These are phyloP conservation scores for Dromiciops gliroides DNA, from an alignment of 2,113 vertebrate genomes.

Conservation along the genomic window DNA sequence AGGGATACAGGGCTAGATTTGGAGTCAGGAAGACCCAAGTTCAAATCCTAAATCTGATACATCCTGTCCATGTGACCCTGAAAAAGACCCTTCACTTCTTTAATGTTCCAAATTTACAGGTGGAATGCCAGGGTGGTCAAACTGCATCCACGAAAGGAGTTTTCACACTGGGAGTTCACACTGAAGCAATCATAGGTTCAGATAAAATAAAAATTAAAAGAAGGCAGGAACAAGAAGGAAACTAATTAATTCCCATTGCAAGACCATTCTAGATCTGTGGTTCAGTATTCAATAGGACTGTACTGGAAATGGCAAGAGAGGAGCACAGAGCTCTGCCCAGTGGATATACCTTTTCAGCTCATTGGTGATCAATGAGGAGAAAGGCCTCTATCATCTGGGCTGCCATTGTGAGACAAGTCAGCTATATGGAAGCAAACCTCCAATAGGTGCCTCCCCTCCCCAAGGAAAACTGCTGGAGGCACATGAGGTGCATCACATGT, in stretches of 20 bases:
- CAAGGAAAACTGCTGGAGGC: not conserved
- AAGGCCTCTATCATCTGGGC: not conserved
- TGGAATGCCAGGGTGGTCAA: not conserved
- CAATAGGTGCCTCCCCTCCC: not conserved
- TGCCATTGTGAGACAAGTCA: not conserved
- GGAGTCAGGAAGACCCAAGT: not conserved
- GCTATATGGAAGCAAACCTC: rapidly evolving
- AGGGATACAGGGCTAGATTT: not conserved
- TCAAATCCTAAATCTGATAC: not conserved
- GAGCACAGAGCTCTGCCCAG: not conserved
- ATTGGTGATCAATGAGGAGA: not conserved
- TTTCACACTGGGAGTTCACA: not conserved
- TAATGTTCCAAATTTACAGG: not conserved
- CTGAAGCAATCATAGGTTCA: not conserved
- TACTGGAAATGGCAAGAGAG: not conserved
- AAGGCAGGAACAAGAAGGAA: not conserved
- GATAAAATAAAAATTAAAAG: not conserved
- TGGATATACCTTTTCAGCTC: not conserved
- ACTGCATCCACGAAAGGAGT: not conserved
- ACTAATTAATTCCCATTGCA: not conserved
- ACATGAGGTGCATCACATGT: not conserved
- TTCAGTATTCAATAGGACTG: not conserved
- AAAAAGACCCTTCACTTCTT: not conserved
- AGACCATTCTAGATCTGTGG: not conserved
- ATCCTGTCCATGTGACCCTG: not conserved